Base-by-base conservation (phyloP, 2,888 invertebrate genomes). In the Rotaria magnacalcarata region DNA sequence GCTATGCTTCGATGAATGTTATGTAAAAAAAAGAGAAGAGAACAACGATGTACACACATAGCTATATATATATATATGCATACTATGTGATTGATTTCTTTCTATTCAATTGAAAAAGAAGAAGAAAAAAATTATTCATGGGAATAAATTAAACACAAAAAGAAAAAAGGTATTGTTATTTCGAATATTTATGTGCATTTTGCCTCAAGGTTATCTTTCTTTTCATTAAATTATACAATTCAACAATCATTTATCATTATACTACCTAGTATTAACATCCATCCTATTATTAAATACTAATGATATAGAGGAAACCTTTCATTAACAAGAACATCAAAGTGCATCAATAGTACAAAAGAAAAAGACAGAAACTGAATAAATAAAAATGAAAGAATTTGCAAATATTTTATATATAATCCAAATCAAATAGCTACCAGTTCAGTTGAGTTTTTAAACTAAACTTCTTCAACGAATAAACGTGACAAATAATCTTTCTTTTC, bases 161-260 rank as follows among this genome's bases (percentile, higher is more conserved):
- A 27, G 24, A 11, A 16, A 67, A 14, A 41, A 41, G 67, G 34
- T 34, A 67, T 67, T 41, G 67, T 67, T 34, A 41, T 67, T 67
- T 67, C 19, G 16, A 67, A 67, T 27, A 67, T 34, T 41, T 14
- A 67, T 19, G 34, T 27, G 19, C 27, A 14, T 67, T 67, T 34
- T 67, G 34, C 67, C 67, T 67, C 67, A 67, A 67, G 67, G 67
- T 67, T 27, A 67, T 54, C 21, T 67, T 34, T 67, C 34, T 16
- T 67, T 41, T 19, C 19, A 27, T 67, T 67, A 34, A 41, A 34
- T 67, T 67, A 67, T 67, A 67, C 67, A 67, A 67, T 67, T 67
- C 34, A 67, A 67, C 67, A 67, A 67, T 67, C 67, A 19, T 67
- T 67, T 67, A 67, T 67, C 67, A 67, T 34, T 27, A 67, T 67